Percentiles rank a stretch among this genome's conserved stretches.
These are phyloP conservation scores for Drosophila aldrichi DNA, from an alignment of 2,888 invertebrate species.

Conservation along the genomic window DNA sequence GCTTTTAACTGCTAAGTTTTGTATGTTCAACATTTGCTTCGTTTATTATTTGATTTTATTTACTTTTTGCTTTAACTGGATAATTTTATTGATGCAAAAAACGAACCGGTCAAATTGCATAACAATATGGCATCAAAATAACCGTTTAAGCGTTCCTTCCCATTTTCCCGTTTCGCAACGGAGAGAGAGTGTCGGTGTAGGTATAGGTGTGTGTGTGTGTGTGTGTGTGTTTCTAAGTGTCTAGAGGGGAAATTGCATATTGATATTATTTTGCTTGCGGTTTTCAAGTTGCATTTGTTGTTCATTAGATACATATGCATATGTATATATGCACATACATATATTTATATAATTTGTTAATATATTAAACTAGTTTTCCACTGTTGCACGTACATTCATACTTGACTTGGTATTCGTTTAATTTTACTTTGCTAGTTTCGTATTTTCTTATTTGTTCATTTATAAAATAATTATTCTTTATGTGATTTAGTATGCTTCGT, in stretches of 20 bases:
- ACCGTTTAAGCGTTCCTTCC: constrained; percentile 65
- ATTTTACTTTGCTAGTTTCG: constrained; percentile 72
- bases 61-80: constrained; percentile 63
- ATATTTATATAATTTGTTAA: constrained; percentile 66
- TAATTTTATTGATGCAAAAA: constrained; percentile 65
- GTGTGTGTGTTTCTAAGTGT: constrained; percentile 8
- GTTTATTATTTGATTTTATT: constrained; percentile 68
- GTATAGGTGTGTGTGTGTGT: constrained; percentile 1
- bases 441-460: constrained; percentile 55
- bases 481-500: constrained; percentile 70
- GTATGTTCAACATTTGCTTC: constrained; percentile 77
- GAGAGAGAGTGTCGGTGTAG: constrained; percentile 14
- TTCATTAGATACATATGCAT: constrained; percentile 52
- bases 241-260: constrained; percentile 47
- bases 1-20: constrained; percentile 75
- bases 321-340: constrained; percentile 17
- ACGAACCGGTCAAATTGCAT: constrained; percentile 67
- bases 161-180: constrained; percentile 52
- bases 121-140: constrained; percentile 78
- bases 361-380: constrained; percentile 73
- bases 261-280: constrained; percentile 56
- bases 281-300: constrained; percentile 43
- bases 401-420: constrained; percentile 72
- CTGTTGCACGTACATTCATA: constrained; percentile 67
- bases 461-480: constrained; percentile 67